Evolutionary conservation across 2,888 invertebrate genomes (phyloP), one percentile per base, ranked within the genome.

Genomic region (Coecobrya sp.): DNA sequence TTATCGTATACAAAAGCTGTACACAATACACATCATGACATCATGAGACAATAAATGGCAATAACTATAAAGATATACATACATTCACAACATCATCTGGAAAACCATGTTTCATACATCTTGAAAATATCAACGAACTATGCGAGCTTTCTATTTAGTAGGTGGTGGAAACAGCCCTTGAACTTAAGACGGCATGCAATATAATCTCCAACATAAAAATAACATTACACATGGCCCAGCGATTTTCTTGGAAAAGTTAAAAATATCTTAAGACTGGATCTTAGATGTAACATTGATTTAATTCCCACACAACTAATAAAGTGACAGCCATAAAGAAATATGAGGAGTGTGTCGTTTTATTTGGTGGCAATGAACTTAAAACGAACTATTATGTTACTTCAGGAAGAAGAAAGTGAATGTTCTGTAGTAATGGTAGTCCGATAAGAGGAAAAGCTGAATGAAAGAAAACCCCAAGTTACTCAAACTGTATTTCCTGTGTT

Each of bases 1-100:
- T 87, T 87, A 87, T 62, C 49, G 76, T 49, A 76, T 49, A 76
- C 76, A 76, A 76, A 76, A 49, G 76, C 49, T n/a, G 49, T 42
- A 30, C 22, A 68, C 30, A 1, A 73, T 16, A 13, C 59, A n/a
- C 5, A 59, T 8, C 49, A 49, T 10, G 49, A 49, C 49, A 49
- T n/a, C 55, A 55, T 55, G 13, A 16, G 55, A 55, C 55, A 55
- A 4, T 55, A n/a, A 36, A 2, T 3, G 55, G n/a, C 55, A 55
- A 4, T 55, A n/a, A 36, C 36, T 3, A 55, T 25, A 10, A 25
- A 62, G 4, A 68, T 30, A 68, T 11, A 30, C 30, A 65, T 0
- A 27, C 10, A n/a, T 30, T 27, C 13, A n/a, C 16, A 22, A 30
- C 30, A 30, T 30, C 16, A 10, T 11, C 68, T 4, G 16, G 27